phyloP scores from a whole-genome alignment of 2,797 vertebrate species.

The Peromyscus eremicus region DNA sequence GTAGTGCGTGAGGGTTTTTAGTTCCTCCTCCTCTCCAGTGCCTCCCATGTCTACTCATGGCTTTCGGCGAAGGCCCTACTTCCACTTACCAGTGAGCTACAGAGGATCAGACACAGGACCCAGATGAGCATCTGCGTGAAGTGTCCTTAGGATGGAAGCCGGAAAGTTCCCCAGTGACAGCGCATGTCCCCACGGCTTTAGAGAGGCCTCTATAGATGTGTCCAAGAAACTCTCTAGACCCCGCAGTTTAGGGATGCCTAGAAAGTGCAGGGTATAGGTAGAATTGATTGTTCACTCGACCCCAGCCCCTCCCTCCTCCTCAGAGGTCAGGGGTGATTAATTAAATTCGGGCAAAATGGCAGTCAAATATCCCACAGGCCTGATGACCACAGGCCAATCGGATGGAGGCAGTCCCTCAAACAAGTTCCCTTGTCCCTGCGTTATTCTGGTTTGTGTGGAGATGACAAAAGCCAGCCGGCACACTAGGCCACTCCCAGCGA shows the following conservation, averaged over 20 bases:
- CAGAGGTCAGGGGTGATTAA: background rate
- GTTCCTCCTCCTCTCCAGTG: background rate
- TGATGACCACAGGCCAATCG: background rate
- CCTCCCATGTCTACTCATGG: background rate
- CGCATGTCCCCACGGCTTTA: background rate
- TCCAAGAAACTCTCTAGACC: background rate
- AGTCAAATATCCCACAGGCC: background rate
- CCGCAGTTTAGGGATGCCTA: accelerated
- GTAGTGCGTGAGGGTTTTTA: background rate
- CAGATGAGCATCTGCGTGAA: background rate
- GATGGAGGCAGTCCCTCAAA: background rate
- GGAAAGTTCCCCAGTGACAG: background rate
- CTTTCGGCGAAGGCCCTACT: background rate
- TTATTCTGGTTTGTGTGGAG: background rate
- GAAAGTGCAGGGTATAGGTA: background rate
- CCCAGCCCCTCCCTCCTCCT: background rate
- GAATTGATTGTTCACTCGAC: background rate
- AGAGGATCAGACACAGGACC: background rate
- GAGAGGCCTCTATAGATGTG: background rate
- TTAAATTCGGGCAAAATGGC: background rate
- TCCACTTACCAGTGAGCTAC: background rate
- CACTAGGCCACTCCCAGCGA: background rate
- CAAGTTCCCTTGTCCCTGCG: background rate
- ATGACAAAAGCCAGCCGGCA: background rate
- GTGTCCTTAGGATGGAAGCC: background rate